These are phyloP conservation scores for Eulemur coronatus DNA, from an alignment of 2,797 vertebrate genomes.

Conservation along the genomic window DNA sequence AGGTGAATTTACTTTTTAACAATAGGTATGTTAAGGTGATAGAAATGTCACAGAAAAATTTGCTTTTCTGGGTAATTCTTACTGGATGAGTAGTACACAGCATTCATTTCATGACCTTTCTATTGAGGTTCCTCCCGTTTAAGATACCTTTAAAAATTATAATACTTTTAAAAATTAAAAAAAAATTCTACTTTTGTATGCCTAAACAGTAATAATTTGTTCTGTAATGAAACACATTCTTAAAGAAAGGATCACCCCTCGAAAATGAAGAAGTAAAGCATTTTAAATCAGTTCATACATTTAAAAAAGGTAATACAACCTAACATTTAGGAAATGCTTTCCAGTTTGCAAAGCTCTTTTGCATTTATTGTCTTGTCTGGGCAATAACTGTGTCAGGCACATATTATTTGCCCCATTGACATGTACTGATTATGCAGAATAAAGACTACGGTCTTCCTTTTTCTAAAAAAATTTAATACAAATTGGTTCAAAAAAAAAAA, in stretches of 20 bases:
- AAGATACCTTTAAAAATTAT: neutral
- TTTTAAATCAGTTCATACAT: neutral
- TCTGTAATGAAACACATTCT: neutral
- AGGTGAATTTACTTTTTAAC: constrained; percentile 3
- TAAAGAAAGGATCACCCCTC: neutral
- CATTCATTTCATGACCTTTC: neutral
- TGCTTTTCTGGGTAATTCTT: neutral
- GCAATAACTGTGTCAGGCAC: neutral
- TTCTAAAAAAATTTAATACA: neutral
- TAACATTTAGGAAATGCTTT: neutral
- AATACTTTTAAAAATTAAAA: neutral
- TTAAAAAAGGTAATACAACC: neutral
- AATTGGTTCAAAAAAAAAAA: neutral
- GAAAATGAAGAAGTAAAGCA: neutral
- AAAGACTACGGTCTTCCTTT: neutral
- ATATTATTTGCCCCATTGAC: neutral
- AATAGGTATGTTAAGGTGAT: neutral
- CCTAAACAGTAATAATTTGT: neutral
- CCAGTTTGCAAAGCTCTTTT: neutral
- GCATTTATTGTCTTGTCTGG: neutral
- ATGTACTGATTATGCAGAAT: neutral
- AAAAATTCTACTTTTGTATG: neutral
- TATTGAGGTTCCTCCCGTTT: neutral
- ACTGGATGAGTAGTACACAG: neutral
- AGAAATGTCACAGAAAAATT: neutral